Conservation (phyloP, 2,888 invertebrate genomes). For the Epiblema foenella region DNA sequence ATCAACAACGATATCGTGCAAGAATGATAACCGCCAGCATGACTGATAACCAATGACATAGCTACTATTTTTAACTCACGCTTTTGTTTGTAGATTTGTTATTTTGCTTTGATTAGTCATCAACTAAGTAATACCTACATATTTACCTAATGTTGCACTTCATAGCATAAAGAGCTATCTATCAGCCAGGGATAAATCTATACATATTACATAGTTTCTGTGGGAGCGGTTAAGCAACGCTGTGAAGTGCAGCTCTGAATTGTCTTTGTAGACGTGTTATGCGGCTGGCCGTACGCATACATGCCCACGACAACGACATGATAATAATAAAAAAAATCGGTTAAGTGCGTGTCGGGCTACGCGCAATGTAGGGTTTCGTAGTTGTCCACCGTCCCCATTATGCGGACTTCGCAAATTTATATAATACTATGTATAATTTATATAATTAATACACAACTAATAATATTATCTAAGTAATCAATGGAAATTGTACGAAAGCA, state of each 20-base stretch:
- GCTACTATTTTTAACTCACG: slow-evolving; percentile 43
- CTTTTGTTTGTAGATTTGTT: slow-evolving; percentile 6
- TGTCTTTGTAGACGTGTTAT: not conserved
- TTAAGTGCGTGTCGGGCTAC: too few species aligned
- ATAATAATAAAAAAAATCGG: too few species aligned
- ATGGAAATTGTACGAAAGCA: too few species aligned
- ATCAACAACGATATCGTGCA: slow-evolving; percentile 53
- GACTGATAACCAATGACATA: slow-evolving; percentile 56
- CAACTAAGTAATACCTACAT: not conserved
- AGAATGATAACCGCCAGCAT: slow-evolving; percentile 59
- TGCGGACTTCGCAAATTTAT: too few species aligned
- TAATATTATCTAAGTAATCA: too few species aligned
- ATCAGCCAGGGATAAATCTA: not conserved
- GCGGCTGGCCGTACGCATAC: too few species aligned
- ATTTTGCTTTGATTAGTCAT: not conserved
- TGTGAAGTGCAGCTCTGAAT: not conserved
- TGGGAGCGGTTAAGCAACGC: not conserved
- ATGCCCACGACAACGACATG: too few species aligned
- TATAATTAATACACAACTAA: too few species aligned
- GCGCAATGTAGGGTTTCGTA: too few species aligned
- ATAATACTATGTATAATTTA: too few species aligned
- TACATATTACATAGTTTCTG: too few species aligned
- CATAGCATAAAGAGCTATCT: not conserved
- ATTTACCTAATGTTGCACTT: not conserved
- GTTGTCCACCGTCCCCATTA: too few species aligned